phyloP scores from a whole-genome alignment of 2,113 vertebrate genomes.

The Panthera uncia region DNA sequence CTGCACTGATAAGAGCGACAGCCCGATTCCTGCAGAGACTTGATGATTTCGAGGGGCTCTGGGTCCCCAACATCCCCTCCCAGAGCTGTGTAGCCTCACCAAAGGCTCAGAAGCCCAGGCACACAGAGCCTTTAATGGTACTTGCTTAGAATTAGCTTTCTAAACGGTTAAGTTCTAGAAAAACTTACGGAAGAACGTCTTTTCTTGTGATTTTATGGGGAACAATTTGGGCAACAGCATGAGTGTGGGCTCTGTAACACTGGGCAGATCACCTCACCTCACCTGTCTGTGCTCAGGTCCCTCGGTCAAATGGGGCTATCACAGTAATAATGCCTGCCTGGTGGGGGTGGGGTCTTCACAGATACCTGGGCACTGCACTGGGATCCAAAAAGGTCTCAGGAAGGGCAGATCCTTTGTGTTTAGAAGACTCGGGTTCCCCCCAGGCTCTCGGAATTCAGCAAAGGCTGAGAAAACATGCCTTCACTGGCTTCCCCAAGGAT shows the following conservation, averaged over 20 bases:
- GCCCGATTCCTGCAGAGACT: not conserved
- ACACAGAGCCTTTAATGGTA: not conserved
- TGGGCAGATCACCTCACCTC: too few relatives aligned
- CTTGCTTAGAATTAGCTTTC: not conserved
- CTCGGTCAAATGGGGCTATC: not conserved
- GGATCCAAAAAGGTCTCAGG: not conserved
- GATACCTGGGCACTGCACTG: not conserved
- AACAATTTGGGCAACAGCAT: not conserved
- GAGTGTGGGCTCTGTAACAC: not conserved
- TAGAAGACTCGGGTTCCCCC: not conserved
- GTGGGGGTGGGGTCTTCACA: not conserved
- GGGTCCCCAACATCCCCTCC: not conserved
- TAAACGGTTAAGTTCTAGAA: not conserved
- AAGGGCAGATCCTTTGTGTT: not conserved
- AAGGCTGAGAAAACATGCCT: not conserved
- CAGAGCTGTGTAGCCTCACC: not conserved
- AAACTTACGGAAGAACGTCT: too few relatives aligned
- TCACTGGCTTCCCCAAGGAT: not conserved
- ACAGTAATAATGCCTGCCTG: fast-evolving
- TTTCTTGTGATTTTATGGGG: not conserved
- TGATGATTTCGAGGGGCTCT: not conserved
- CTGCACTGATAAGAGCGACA: too few relatives aligned
- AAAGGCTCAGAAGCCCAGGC: not conserved
- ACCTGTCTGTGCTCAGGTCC: not conserved
- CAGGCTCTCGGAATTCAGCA: not conserved